These are phyloP conservation scores for Drosophila eugracilis DNA, from an alignment of 1,140 invertebrate species.

Conservation along the genomic window DNA sequence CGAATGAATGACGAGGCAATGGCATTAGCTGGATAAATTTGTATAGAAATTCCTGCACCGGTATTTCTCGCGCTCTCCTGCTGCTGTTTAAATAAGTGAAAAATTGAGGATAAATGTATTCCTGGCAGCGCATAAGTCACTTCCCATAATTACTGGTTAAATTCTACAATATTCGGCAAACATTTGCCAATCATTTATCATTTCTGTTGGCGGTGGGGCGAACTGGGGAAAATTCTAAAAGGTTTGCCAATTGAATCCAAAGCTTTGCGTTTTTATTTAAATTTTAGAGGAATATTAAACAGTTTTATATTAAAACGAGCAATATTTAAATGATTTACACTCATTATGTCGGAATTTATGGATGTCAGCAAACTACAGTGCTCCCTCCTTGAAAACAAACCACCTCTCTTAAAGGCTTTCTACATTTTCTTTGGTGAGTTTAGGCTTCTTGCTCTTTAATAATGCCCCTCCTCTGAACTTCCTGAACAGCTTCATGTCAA, in stretches of 20 bases:
- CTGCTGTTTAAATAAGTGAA: slow-evolving; percentile 31
- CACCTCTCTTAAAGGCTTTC: not conserved
- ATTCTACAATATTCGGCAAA: slow-evolving; percentile 21
- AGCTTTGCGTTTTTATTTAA: not conserved
- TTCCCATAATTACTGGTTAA: slow-evolving; percentile 51
- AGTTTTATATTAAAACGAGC: not conserved
- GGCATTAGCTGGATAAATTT: slow-evolving; percentile 61
- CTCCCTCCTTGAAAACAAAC: not conserved
- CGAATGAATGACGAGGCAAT: slow-evolving; percentile 55
- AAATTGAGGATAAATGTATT: slow-evolving; percentile 46
- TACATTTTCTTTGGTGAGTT: no score
- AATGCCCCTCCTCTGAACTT: not conserved
- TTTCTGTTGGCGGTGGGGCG: not conserved
- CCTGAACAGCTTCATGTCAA: slow-evolving; percentile 4
- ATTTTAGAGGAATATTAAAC: not conserved
- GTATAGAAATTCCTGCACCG: slow-evolving; percentile 38
- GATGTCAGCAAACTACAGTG: not conserved
- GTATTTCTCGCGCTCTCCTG: no score
- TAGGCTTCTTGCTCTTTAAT: not conserved
- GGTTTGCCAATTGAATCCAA: not conserved
- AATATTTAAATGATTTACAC: slow-evolving; percentile 23
- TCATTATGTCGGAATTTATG: slow-evolving; percentile 26
- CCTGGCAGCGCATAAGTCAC: slow-evolving; percentile 37
- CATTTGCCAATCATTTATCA: slow-evolving; percentile 44
- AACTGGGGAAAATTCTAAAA: not conserved